Evolutionary conservation across 2,113 vertebrate genomes (phyloP).

Genomic region (Pagrus major): DNA sequence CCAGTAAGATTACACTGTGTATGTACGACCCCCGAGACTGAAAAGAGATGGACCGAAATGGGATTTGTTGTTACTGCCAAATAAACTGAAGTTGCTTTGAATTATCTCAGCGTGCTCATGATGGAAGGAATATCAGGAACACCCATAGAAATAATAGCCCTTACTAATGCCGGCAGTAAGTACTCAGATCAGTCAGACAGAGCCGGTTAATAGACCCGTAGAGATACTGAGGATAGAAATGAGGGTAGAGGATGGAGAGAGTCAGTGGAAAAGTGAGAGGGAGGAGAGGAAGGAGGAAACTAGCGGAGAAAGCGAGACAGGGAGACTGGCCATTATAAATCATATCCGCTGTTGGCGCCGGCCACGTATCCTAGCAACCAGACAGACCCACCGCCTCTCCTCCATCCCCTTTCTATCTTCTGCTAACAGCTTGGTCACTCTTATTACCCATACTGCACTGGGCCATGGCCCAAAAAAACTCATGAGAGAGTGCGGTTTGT

Average conservation of each 20-base stretch:
- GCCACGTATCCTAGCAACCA: constrained; percentile 83
- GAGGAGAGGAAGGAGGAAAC: constrained; percentile 74
- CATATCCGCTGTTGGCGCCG: constrained; percentile 82
- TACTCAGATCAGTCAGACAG: constrained; percentile 43
- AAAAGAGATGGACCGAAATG: constrained; percentile 10
- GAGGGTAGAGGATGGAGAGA: constrained; percentile 59
- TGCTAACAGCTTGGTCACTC: constrained; percentile 72
- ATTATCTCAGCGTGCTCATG: constrained; percentile 1
- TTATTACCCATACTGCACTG: constrained; percentile 75
- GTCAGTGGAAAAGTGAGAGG: constrained; percentile 62
- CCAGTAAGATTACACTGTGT: background rate
- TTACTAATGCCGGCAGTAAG: constrained; percentile 39
- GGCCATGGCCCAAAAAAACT: constrained; percentile 71
- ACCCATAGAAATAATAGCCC: constrained; percentile 47
- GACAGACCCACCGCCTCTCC: constrained; percentile 75
- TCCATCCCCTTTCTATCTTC: constrained; percentile 68
- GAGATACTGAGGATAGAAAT: constrained; percentile 59
- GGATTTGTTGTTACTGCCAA: constrained; percentile 12
- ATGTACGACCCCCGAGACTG: background rate
- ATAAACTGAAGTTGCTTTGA: constrained; percentile 20
- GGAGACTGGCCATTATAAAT: constrained; percentile 83
- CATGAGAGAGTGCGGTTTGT: constrained; percentile 31
- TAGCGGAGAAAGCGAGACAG: constrained; percentile 77
- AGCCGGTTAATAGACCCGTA: constrained; percentile 40
- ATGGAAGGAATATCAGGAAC: constrained; percentile 43